A percentile compares a stretch with the other conserved stretches of the same genome.
Evolutionary conservation across 1,140 invertebrate genomes (phyloP).

Genomic region (Triops cancriformis): DNA sequence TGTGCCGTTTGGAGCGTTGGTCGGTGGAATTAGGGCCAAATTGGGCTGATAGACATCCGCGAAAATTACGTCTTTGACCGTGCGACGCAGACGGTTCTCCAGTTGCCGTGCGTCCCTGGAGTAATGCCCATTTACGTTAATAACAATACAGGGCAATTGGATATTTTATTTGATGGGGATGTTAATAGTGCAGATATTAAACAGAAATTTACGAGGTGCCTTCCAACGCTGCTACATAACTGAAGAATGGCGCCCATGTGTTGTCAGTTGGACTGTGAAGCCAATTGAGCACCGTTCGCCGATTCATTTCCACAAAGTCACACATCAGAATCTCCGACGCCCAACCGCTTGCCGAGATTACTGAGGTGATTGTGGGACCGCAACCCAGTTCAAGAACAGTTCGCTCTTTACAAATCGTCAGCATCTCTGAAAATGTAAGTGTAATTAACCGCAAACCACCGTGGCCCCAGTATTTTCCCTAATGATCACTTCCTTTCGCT

Average conservation of each 20-base stretch:
- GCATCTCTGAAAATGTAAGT: neutral
- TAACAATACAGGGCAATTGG: neutral
- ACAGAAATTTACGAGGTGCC: constrained; percentile 2
- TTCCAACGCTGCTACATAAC: constrained; percentile 23
- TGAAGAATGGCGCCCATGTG: constrained; percentile 23
- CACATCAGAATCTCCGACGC: constrained; percentile 23
- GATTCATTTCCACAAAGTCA: constrained; percentile 28
- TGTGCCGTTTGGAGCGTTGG: neutral
- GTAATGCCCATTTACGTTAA: neutral
- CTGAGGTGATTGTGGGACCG: constrained; percentile 27
- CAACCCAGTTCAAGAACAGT: constrained; percentile 25
- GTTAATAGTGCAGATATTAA: neutral
- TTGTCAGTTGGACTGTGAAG: neutral
- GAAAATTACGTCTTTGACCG: constrained; percentile 10
- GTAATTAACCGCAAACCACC: neutral
- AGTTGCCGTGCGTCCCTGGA: neutral
- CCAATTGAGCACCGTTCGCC: constrained; percentile 3
- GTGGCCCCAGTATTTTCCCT: too few species aligned
- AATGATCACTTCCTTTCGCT: neutral
- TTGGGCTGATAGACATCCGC: constrained; percentile 16
- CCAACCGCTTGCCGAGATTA: constrained; percentile 28
- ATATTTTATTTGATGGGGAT: neutral
- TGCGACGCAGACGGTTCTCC: constrained; percentile 16
- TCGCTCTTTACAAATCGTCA: neutral
- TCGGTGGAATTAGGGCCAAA: neutral